Percentiles rank a stretch among this genome's conserved stretches.
Evolutionary conservation across 2,113 vertebrate species (phyloP).

Genomic region (Emydura subglobosa): DNA sequence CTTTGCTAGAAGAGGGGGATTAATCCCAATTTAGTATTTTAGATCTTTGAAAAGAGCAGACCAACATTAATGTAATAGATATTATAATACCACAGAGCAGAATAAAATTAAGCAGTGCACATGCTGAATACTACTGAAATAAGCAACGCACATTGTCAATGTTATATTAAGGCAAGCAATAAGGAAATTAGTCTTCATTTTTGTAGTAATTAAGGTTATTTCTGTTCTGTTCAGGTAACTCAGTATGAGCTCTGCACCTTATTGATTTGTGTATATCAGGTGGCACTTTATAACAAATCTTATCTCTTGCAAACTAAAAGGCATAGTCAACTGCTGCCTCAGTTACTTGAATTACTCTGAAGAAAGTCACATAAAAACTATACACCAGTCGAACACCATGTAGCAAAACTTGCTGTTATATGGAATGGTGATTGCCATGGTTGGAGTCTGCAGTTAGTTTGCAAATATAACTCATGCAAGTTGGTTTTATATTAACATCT

Average conservation of each 20-base stretch:
- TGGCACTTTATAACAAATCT: neutral
- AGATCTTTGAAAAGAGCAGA: neutral
- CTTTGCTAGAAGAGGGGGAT: neutral
- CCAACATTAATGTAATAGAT: neutral
- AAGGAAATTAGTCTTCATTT: neutral
- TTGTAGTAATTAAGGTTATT: neutral
- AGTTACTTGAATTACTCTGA: neutral
- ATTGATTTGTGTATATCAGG: neutral
- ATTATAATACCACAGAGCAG: neutral
- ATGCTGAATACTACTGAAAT: neutral
- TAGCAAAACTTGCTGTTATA: too few relatives aligned
- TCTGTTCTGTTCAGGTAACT: neutral
- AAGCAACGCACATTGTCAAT: neutral
- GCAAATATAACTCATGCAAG: neutral
- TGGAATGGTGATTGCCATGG: too few relatives aligned
- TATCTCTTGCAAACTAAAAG: neutral
- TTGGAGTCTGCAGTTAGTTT: neutral
- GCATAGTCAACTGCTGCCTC: neutral
- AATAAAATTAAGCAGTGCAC: neutral
- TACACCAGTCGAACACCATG: rapidly evolving
- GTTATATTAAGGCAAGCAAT: neutral
- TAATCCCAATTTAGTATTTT: neutral
- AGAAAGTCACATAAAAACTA: neutral
- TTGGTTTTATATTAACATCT: neutral
- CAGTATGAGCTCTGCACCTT: neutral